Evolutionary conservation across 2,888 invertebrate species (phyloP), one percentile per base, ranked within the genome.

Genomic region (Quadriops clusia): DNA sequence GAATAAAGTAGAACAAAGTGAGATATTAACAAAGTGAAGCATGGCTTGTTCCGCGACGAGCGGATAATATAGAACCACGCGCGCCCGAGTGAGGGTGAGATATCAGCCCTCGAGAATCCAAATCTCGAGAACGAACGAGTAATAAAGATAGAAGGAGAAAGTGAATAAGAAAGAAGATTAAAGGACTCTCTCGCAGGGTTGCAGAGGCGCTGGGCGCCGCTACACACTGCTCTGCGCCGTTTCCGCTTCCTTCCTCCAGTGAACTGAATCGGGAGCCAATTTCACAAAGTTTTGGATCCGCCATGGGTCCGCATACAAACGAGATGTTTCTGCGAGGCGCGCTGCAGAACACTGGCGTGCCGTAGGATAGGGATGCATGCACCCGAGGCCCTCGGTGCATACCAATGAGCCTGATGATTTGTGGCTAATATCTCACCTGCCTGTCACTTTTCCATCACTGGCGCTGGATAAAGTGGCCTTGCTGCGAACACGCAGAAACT

Each of bases 111-210:
- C 15, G 23, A 61, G 58, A 57, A 56, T 64, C 61, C 62, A 69
- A 69, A 70, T 68, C 70, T 68, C 62, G 58, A 61, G 65, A 67
- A 68, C 65, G 65, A 65, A 65, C 64, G 65, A 44, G 51, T 69
- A 70, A 71, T 71, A 71, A 70, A 70, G 69, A 68, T 62, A 60
- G 63, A 65, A 61, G 62, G 64, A 67, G 68, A 68, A 69, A 70
- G 70, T 70, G 70, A 70, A 72, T 68, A 68, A 68, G 69, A 69
- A 56, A 54, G 53, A 53, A 56, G 61, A 60, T 60, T 60, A 60
- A 58, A 58, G 57, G 52, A 51, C 42, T 49, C 46, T 47, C 46
- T 51, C 50, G 50, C 47, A 46, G 49, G 47, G n/a, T n/a, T 48
- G 46, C 45, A 47, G 43, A 42, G 41, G 37, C 39, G 25, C 17